These are phyloP conservation scores for Andrena cerasifolii DNA, from an alignment of 1,140 invertebrate species.

Conservation along the genomic window DNA sequence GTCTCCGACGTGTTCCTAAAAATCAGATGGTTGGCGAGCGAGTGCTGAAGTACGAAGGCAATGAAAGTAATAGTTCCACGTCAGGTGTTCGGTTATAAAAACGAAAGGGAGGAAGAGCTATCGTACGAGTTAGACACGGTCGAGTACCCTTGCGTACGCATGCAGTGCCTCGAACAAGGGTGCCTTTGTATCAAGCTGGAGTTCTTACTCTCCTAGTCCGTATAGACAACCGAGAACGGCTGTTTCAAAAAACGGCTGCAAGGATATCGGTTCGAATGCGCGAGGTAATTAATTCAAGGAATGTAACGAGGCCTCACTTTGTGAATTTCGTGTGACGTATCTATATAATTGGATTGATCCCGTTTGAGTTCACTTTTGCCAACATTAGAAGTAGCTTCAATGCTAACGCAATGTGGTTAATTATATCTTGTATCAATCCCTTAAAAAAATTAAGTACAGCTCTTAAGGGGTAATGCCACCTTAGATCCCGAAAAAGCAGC, in stretches of 20 bases:
- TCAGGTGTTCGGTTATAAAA: background rate
- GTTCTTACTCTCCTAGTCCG: background rate
- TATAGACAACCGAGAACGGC: background rate
- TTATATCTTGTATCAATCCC: background rate
- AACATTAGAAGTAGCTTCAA: background rate
- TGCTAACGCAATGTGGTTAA: background rate
- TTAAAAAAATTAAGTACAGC: too few species aligned
- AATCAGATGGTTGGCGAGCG: background rate
- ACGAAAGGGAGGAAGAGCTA: background rate
- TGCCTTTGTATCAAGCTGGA: background rate
- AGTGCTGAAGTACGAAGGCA: background rate
- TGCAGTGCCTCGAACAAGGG: background rate
- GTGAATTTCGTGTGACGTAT: background rate
- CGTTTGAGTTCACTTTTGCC: background rate
- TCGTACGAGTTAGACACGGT: background rate
- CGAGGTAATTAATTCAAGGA: background rate
- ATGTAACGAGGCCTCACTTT: background rate
- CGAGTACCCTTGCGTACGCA: background rate
- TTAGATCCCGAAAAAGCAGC: too few species aligned
- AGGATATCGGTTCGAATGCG: background rate
- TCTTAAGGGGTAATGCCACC: too few species aligned
- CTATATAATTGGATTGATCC: background rate
- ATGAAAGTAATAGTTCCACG: slow-evolving; percentile 5
- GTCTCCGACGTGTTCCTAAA: background rate
- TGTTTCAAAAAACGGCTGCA: background rate